A percentile compares a stretch with the other conserved stretches of the same genome.
These are phyloP conservation scores for Sphaerodactylus townsendi DNA, from an alignment of 2,113 vertebrate genomes.

Conservation along the genomic window DNA sequence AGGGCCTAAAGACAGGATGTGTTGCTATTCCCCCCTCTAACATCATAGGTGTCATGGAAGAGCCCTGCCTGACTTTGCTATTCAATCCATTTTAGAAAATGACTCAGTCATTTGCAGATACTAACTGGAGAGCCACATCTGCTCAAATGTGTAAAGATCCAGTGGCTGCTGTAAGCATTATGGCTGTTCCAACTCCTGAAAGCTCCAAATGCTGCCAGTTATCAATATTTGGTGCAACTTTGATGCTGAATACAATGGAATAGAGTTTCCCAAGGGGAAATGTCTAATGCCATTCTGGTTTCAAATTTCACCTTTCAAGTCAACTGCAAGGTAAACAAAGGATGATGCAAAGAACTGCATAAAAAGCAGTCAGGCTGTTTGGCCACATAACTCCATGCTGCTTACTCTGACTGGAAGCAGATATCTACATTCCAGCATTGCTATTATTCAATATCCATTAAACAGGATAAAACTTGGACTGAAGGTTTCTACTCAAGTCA, in stretches of 20 bases:
- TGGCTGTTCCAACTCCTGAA: not conserved
- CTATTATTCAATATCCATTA: not conserved
- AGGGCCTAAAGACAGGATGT: not conserved
- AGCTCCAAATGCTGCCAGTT: not conserved
- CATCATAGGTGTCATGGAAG: not conserved
- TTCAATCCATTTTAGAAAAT: not conserved
- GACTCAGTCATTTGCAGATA: not conserved
- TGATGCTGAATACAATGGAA: not conserved
- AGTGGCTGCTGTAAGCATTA: not conserved
- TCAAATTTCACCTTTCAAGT: slow-evolving; percentile 2
- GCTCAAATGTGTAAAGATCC: not conserved
- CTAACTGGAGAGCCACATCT: not conserved
- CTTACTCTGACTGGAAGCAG: not conserved
- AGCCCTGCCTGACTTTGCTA: not conserved
- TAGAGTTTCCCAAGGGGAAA: not conserved
- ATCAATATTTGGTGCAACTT: not conserved
- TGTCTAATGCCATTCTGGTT: not conserved
- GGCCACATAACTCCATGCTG: not conserved
- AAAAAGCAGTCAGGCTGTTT: not conserved
- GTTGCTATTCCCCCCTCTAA: not conserved
- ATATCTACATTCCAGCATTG: not conserved
- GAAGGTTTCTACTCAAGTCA: not conserved
- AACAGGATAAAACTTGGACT: not conserved
- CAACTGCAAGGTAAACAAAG: not conserved
- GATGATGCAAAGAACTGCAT: not conserved